Base-by-base conservation (phyloP, 2,797 vertebrate genomes). In the Platyrinchus mystaceus region DNA sequence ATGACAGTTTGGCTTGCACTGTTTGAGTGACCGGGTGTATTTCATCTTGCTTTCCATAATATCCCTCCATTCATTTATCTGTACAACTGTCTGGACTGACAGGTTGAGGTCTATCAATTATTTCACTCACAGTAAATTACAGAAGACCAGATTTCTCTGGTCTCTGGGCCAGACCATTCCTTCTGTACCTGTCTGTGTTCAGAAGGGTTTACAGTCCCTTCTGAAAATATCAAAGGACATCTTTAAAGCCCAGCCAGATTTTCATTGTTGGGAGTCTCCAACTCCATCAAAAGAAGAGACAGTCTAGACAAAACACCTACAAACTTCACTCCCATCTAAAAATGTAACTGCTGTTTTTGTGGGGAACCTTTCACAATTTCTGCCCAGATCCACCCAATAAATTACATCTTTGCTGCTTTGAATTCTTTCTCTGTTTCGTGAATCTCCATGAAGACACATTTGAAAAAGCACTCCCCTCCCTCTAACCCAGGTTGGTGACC, bases 291-390 rank as follows among this genome's bases (percentile, higher is more conserved):
- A 94, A 96, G 87, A 64, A 89, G 82, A 96, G 49, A 60, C 87
- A 92, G 94, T 94, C 96, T 94, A 96, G 95, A 94, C 93, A 94
- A 90, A 93, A 94, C 94, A 96, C 91, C 87, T 96, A 96, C 92
- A 94, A 95, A 91, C 68, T 80, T 70, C 81, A 36, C 39, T 87
- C 86, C 44, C 84, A 92, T 84, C 87, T 89, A 8, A 92, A 93
- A 92, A 90, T 23, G 14, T 55, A 73, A 47, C 81, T 82, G 64
- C 56, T 93, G 75, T 41, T 87, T 87, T 69, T 67, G 44, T 87
- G 78, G 44, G 14, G 60, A 90, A 49, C 62, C 87, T 91, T 93
- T 91, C 68, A 64, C 75, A 83, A 43, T 93, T 94, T 92, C 92
- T 93, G 55, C 62, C 91, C 39, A 73, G 83, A 81, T 79, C 86